Conservation (phyloP, 2,888 invertebrate genomes). For the Xestia ashworthii region DNA sequence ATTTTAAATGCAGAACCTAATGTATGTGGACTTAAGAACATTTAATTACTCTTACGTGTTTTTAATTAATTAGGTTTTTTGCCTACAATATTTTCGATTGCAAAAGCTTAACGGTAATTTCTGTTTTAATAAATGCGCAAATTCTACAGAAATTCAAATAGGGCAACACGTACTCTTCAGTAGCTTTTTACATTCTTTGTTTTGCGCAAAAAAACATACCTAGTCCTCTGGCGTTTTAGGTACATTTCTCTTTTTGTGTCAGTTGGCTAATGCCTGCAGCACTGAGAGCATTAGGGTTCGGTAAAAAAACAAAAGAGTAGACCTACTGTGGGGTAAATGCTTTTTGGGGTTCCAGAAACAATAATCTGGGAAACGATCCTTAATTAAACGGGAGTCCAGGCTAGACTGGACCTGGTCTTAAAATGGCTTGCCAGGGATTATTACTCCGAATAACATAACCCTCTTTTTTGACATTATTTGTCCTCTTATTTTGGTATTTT, state of each 20-base stretch:
- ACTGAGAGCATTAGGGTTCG: slow-evolving; percentile 36
- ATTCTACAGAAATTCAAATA: neutral
- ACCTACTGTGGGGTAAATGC: neutral
- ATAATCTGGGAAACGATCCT: slow-evolving; percentile 5
- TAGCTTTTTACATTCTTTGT: slow-evolving; percentile 14
- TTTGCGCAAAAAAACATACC: neutral
- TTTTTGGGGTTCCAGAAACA: slow-evolving; percentile 11
- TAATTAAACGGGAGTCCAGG: neutral
- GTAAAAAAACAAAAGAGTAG: slow-evolving; percentile 22
- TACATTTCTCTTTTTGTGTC: slow-evolving; percentile 33
- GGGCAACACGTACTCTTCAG: neutral
- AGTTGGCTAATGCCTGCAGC: slow-evolving; percentile 30
- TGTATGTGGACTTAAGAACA: too few species aligned
- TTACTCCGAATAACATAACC: neutral
- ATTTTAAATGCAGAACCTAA: neutral
- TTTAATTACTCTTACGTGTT: too few species aligned
- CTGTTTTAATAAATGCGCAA: neutral
- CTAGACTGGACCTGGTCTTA: neutral
- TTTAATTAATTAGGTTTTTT: neutral
- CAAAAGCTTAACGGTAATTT: neutral
- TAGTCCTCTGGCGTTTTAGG: slow-evolving; percentile 8
- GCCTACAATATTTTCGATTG: neutral
- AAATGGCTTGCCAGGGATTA: neutral
- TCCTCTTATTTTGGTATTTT: neutral
- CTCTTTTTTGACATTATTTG: neutral